Base-by-base conservation (phyloP, 1,140 invertebrate genomes). In the Pseudomyrmex concolor region DNA sequence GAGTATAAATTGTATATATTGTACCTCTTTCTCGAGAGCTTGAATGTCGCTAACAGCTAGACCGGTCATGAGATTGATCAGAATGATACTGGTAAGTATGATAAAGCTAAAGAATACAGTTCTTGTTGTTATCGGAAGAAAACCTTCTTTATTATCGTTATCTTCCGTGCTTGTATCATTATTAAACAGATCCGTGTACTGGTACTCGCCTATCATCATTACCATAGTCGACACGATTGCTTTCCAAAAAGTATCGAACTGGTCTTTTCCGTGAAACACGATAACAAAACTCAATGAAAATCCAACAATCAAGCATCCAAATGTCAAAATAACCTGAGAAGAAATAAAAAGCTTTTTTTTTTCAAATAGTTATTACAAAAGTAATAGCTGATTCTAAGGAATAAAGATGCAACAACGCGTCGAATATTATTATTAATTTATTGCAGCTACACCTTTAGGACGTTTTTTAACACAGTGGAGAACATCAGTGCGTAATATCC, bases 31-130 rank as follows among this genome's bases (percentile, higher is more conserved):
- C 90, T 95, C 94, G 67, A 96, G 91, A 81, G 95, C 94, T 87
- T 95, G 95, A 25, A 96, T 95, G 85, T 96, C 96, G 84, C 95
- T 96, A 15, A 96, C 96, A 50, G 96, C 95, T 50, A 96, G 93
- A 86, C 95, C 96, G 9, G 96, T 95, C 92, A 96, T 94, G 34
- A 88, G 86, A 62, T 88, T 87, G 34, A 87, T 87, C 64, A 96
- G 90, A 2, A 96, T 95, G 60, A 96, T 95, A 55, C 95, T 95
- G n/a, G 95, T 95, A n/a, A 96, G 89, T 54, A 96, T 94, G 3
- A 96, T 91, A 83, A 96, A 96, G 45, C 95, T 84, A 2, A 96
- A 86, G 86, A 96, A 96, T 13, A 96, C 94, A 10, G 96, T 80
- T 60, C 95, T 92, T 2, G 94, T 91, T 76, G 95, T 92, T 54